Evolutionary conservation across 2,797 vertebrate species (phyloP).

Genomic region (Nannoperca australis): DNA sequence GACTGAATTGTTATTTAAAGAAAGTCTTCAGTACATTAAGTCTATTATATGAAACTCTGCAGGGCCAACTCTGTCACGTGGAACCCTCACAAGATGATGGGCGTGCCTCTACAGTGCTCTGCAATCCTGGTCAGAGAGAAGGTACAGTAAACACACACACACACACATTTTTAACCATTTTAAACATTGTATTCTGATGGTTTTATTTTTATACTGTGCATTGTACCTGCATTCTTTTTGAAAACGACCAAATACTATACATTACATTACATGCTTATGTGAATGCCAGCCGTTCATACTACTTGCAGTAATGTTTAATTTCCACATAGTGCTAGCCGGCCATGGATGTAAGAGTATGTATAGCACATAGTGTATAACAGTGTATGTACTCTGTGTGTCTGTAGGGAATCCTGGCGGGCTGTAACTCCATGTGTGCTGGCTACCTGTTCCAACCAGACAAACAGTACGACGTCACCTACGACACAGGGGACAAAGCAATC

Average conservation of each 20-base stretch:
- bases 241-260: neutral
- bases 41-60: slow-evolving; percentile 28
- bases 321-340: neutral
- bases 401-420: slow-evolving; percentile 94
- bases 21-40: neutral
- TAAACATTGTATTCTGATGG: neutral
- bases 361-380: neutral
- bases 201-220: too few relatives aligned
- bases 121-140: slow-evolving; percentile 98
- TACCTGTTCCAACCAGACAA: slow-evolving; percentile 99
- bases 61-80: slow-evolving; percentile 82
- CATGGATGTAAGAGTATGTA: neutral
- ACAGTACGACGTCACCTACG: slow-evolving; percentile 97
- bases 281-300: neutral
- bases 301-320: neutral
- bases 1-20: neutral
- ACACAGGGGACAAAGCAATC: slow-evolving; percentile 98
- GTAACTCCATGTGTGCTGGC: slow-evolving; percentile 98
- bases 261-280: neutral
- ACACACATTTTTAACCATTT: neutral
- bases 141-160: slow-evolving; percentile 79
- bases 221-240: neutral
- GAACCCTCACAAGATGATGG: slow-evolving; percentile 99
- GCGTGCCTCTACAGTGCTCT: slow-evolving; percentile 96
- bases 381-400: slow-evolving; percentile 10